Conservation (phyloP, 2,888 invertebrate genomes). For the Chaetoderma sp. region DNA sequence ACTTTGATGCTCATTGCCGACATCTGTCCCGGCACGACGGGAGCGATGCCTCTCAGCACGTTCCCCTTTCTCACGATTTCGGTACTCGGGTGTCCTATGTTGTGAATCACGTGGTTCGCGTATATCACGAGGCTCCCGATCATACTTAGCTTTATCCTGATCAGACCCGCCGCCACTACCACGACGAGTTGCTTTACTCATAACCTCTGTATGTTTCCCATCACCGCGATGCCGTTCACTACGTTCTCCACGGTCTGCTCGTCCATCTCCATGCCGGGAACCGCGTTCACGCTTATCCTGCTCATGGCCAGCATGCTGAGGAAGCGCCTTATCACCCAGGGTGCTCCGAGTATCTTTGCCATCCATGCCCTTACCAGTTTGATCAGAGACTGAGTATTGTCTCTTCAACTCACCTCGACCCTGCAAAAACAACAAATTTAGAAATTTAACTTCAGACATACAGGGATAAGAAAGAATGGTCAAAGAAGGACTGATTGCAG, state of each 20-base stretch:
- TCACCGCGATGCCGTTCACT: constrained; percentile 12
- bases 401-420: constrained; percentile 60
- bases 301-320: constrained; percentile 25
- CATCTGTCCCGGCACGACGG: not conserved
- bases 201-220: not conserved
- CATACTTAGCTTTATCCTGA: not conserved
- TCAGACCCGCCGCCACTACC: not conserved
- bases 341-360: constrained; percentile 9
- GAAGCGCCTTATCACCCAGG: not conserved
- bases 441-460: not conserved
- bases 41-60: constrained; percentile 27
- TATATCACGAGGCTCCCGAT: not conserved
- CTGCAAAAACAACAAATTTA: constrained; percentile 41
- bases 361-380: constrained; percentile 40
- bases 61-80: constrained; percentile 36
- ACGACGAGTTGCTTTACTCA: too few relatives aligned
- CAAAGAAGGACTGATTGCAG: too few relatives aligned
- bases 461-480: too few relatives aligned
- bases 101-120: constrained; percentile 31
- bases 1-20: not conserved
- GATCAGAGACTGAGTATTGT: constrained; percentile 62
- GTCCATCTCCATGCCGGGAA: constrained; percentile 34
- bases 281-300: constrained; percentile 50
- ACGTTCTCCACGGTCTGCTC: constrained; percentile 14
- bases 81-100: constrained; percentile 18